These are phyloP conservation scores for Drosophila mulleri DNA, from an alignment of 2,888 invertebrate genomes.

Conservation along the genomic window DNA sequence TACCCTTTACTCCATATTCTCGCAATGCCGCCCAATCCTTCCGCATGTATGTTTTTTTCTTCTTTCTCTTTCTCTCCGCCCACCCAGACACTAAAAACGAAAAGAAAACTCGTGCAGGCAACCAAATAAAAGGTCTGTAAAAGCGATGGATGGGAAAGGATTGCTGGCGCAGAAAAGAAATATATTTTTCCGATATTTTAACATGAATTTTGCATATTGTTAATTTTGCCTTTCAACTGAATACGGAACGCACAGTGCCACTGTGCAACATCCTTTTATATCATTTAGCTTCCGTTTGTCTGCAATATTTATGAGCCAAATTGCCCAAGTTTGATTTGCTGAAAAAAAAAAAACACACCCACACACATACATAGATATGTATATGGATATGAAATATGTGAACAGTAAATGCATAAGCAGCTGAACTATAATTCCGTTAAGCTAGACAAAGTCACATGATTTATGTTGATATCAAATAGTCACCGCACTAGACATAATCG, in stretches of 20 bases:
- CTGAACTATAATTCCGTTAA: conserved; percentile 8
- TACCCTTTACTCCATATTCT: conserved; percentile 14
- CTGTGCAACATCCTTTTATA: conserved; percentile 43
- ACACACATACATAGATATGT: background rate
- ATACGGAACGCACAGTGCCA: conserved; percentile 47
- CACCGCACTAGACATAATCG: background rate
- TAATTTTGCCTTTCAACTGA: conserved; percentile 76
- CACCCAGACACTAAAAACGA: conserved; percentile 55
- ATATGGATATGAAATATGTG: background rate
- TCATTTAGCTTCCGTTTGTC: conserved; percentile 66
- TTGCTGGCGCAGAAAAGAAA: conserved; percentile 74
- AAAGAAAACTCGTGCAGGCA: conserved; percentile 57
- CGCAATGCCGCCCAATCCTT: conserved; percentile 44
- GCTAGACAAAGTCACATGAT: background rate
- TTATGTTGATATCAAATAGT: background rate
- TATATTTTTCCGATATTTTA: conserved; percentile 82
- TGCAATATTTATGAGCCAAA: conserved; percentile 40
- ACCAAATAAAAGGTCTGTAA: conserved; percentile 45
- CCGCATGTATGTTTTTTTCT: conserved; percentile 41
- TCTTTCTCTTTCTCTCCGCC: conserved; percentile 39
- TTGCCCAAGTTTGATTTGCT: conserved; percentile 38
- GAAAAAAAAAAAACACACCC: background rate
- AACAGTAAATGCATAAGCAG: conserved; percentile 13
- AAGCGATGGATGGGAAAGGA: conserved; percentile 52
- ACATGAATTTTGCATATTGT: conserved; percentile 83